Base-by-base conservation (phyloP, 2,888 invertebrate species). In the Acleris sparsana region DNA sequence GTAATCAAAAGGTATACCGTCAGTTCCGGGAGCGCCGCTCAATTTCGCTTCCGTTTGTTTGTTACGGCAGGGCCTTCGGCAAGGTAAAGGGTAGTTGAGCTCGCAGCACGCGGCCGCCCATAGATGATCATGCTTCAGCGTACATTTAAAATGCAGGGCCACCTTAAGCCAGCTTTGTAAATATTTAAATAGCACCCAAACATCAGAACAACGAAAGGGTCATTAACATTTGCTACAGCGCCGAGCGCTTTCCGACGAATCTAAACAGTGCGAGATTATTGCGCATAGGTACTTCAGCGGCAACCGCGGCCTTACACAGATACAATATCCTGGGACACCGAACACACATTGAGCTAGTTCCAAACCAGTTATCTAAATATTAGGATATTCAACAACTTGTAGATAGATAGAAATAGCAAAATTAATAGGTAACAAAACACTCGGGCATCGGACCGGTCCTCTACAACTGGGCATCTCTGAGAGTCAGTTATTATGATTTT, bases 1-100 rank as follows among this genome's bases (percentile, higher is more conserved):
- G 89, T 91, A 91, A 91, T 92, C 89, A 90, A 92, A 92, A 92
- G 91, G 91, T 92, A 92, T 89, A 89, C 89, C 85, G 88, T 75
- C 85, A 84, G 89, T 91, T 89, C 88, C 89, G 89, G 89, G 83
- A 85, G 87, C 88, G 90, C 85, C 89, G 91, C 91, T 91, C 89
- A 88, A 90, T 92, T 91, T 90, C 84, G 87, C 86, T 89, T 90
- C 89, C 89, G 89, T 89, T 88, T 89, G 91, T 91, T 92, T 90
- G 89, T 87, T 83, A 80, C 83, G 75, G 80, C 79, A 75, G 33
- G 5, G 82, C 86, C 89, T 87, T 81, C 82, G 80, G 84, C 82
- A 71, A 78, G 78, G 84, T 77, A 86, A 89, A 89, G 91, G 91
- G 89, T 89, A 84, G 83, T 73, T 75, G 80, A 72, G 39, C 39